Conservation (phyloP, 2,888 invertebrate species). For the Amphimallon solstitiale region DNA sequence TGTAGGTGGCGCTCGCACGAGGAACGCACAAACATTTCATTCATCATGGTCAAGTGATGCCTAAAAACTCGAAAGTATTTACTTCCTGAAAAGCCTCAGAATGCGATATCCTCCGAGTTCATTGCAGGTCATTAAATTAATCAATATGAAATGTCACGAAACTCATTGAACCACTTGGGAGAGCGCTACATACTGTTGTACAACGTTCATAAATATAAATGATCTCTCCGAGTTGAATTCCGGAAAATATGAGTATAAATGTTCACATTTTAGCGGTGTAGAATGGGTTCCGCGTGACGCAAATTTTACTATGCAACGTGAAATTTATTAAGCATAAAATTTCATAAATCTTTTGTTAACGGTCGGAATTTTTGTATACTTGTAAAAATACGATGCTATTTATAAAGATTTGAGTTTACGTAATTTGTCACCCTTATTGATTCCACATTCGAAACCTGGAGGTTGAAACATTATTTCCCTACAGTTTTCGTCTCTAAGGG, state of each 20-base stretch:
- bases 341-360: conserved; percentile 32
- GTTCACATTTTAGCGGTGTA: conserved; percentile 5
- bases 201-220: conserved; percentile 29
- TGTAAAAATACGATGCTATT: conserved; percentile 31
- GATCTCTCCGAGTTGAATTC: conserved; percentile 15
- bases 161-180: conserved; percentile 1
- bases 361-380: conserved; percentile 21
- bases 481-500: no score
- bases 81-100: no score
- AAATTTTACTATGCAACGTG: conserved; percentile 29
- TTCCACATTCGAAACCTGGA: not conserved
- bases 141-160: conserved; percentile 15
- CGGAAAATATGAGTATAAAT: conserved; percentile 16
- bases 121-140: conserved; percentile 4
- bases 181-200: not conserved
- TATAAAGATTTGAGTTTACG: conserved; percentile 20
- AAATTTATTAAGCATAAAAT: conserved; percentile 31
- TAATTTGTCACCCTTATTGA: conserved; percentile 21
- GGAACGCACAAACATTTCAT: no score
- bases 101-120: not conserved
- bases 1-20: no score
- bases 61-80: no score
- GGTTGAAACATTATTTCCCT: no score
- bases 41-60: no score
- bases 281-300: not conserved